Percentiles rank a stretch among this genome's conserved stretches.
Conservation (phyloP, 2,797 vertebrate genomes). For the Lophotriccus pileatus region DNA sequence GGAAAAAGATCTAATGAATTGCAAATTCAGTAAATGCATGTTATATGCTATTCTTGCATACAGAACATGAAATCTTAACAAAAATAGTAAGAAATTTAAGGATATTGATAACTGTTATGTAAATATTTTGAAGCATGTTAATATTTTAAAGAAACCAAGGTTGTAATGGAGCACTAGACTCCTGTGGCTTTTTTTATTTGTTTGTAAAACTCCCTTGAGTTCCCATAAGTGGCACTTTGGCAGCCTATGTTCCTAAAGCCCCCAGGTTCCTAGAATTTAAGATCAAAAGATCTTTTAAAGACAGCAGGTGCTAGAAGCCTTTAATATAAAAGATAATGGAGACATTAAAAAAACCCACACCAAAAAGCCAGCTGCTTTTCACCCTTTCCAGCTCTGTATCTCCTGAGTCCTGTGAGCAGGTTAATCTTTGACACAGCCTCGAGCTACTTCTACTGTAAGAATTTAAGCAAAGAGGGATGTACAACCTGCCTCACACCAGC, state of each 20-base stretch:
- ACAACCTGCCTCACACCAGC: background rate
- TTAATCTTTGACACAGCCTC: slow-evolving; percentile 57
- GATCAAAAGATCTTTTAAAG: slow-evolving; percentile 56
- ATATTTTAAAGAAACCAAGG: slow-evolving; percentile 47
- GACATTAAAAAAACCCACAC: background rate
- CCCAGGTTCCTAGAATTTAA: slow-evolving; percentile 31
- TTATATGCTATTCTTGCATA: background rate
- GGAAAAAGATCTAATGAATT: background rate
- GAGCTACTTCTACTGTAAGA: slow-evolving; percentile 14
- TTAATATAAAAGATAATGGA: slow-evolving; percentile 23
- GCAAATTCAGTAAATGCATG: background rate
- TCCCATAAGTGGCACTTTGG: background rate
- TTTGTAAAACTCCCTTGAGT: slow-evolving; percentile 1
- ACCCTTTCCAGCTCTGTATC: background rate
- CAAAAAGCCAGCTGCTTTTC: background rate
- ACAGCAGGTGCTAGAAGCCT: slow-evolving; percentile 47
- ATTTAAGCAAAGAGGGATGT: slow-evolving; percentile 19
- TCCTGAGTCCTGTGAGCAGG: background rate
- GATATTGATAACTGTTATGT: background rate
- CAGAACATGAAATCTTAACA: background rate
- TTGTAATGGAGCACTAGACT: background rate
- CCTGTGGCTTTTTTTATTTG: background rate
- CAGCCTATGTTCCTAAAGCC: slow-evolving; percentile 42
- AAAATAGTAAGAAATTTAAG: background rate
- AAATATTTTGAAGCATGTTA: slow-evolving; percentile 23